phyloP scores from a whole-genome alignment of 2,888 invertebrate species.

The Mactromeris polynyma region DNA sequence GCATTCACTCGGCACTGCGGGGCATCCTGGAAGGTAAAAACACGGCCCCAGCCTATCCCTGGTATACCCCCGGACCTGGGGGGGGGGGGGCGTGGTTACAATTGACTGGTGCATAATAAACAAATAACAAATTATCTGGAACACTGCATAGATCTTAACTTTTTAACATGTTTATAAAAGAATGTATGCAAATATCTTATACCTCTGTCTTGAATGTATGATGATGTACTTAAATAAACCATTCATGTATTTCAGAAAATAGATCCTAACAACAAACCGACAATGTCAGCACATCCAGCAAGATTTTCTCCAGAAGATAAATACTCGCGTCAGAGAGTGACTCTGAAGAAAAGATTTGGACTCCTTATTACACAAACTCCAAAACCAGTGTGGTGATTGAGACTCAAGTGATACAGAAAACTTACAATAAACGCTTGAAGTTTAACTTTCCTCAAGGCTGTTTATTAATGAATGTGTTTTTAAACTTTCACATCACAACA shows the following conservation, averaged over 20 bases:
- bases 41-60: too few species aligned
- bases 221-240: too few species aligned
- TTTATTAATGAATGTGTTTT: neutral
- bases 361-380: conserved; percentile 95
- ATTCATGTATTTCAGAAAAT: conserved; percentile 90
- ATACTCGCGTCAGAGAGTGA: conserved; percentile 95
- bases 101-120: too few species aligned
- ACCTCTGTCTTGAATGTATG: too few species aligned
- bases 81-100: too few species aligned
- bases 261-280: conserved; percentile 93
- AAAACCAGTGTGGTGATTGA: conserved; percentile 72
- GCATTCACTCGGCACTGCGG: too few species aligned
- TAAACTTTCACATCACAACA: neutral
- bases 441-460: neutral
- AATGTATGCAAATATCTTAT: too few species aligned
- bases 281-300: conserved; percentile 96
- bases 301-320: conserved; percentile 98
- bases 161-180: too few species aligned
- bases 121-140: too few species aligned
- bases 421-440: neutral
- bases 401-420: neutral
- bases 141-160: too few species aligned
- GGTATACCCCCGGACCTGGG: too few species aligned
- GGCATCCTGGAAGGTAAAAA: too few species aligned
- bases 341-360: conserved; percentile 95